These are phyloP conservation scores for Drosophila funebris DNA, from an alignment of 1,140 invertebrate genomes.

Conservation along the genomic window DNA sequence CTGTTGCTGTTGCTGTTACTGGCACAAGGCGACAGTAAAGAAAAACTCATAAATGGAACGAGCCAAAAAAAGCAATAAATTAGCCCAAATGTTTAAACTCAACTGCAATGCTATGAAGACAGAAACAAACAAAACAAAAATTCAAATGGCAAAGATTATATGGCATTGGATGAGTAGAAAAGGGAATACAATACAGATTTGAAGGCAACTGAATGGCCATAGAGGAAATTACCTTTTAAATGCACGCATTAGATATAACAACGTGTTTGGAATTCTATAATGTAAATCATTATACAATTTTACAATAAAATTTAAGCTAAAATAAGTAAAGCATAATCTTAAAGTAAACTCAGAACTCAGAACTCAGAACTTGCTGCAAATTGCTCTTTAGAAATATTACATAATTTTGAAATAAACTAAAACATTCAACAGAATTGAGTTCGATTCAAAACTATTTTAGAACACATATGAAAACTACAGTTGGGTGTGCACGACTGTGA, in stretches of 20 bases:
- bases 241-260: background rate
- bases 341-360: too few relatives aligned
- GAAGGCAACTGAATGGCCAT: background rate
- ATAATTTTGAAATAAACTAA: too few relatives aligned
- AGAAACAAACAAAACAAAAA: background rate
- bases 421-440: too few relatives aligned
- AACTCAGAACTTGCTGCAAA: too few relatives aligned
- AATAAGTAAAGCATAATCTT: too few relatives aligned
- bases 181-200: background rate
- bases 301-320: too few relatives aligned
- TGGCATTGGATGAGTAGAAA: background rate
- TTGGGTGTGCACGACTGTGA: too few relatives aligned
- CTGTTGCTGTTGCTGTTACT: background rate
- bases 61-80: constrained; percentile 40
- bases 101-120: background rate
- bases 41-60: constrained; percentile 35
- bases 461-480: too few relatives aligned
- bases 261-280: background rate
- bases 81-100: constrained; percentile 15
- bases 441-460: too few relatives aligned
- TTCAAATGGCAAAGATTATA: background rate
- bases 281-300: too few relatives aligned
- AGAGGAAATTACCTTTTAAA: background rate
- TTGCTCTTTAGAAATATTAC: too few relatives aligned
- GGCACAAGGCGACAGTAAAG: constrained; percentile 12